phyloP scores from a whole-genome alignment of 2,113 vertebrate genomes.

The Xenopus laevis region DNA sequence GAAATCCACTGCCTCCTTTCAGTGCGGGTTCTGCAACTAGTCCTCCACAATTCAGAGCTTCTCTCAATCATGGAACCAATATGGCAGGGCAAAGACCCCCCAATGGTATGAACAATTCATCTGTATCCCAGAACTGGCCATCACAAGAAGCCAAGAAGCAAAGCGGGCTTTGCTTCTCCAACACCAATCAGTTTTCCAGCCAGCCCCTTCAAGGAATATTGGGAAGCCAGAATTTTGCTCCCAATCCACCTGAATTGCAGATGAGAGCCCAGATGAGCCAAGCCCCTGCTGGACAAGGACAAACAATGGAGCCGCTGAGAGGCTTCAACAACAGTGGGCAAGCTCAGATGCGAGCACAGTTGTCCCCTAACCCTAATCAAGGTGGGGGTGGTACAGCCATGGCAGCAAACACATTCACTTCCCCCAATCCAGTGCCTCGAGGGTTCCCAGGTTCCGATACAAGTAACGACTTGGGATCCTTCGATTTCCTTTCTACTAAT shows the following conservation, averaged over 20 bases:
- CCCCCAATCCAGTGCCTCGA: constrained; percentile 63
- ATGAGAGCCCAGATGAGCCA: constrained; percentile 74
- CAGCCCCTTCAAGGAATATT: constrained; percentile 67
- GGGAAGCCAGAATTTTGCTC: constrained; percentile 72
- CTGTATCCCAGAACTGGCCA: constrained; percentile 69
- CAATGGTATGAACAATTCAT: constrained; percentile 66
- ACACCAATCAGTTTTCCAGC: constrained; percentile 59
- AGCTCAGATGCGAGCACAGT: constrained; percentile 71
- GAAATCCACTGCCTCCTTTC: constrained; percentile 60
- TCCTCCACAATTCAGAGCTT: constrained; percentile 67
- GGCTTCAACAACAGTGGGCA: constrained; percentile 66
- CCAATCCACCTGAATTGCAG: constrained; percentile 74
- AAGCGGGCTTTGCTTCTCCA: constrained; percentile 62
- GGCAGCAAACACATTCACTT: constrained; percentile 65
- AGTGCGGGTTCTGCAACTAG: constrained; percentile 63
- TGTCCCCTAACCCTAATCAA: constrained; percentile 58
- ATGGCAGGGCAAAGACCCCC: constrained; percentile 63
- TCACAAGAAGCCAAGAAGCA: constrained; percentile 70
- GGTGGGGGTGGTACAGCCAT: constrained; percentile 59
- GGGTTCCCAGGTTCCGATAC: constrained; percentile 75
- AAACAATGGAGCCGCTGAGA: constrained; percentile 61
- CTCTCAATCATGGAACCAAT: constrained; percentile 56
- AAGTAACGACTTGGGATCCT: constrained; percentile 70
- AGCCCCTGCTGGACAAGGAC: constrained; percentile 58
- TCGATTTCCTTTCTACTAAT: constrained; percentile 88